Conservation (phyloP, 2,888 invertebrate species). For the Limenitis camilla region DNA sequence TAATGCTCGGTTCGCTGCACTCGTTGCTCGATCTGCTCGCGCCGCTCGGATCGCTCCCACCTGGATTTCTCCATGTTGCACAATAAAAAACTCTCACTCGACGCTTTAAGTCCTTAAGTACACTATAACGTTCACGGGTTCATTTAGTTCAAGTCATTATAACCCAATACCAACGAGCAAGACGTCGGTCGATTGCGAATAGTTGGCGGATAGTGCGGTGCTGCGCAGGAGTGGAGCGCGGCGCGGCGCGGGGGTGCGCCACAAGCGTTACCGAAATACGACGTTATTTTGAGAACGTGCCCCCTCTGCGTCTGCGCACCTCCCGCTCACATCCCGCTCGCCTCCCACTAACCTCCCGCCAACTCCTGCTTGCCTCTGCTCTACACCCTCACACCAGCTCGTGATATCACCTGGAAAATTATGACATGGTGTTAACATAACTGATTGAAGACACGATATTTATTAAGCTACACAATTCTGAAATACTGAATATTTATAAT, state of each 20-base stretch:
- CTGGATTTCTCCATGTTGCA: constrained; percentile 83
- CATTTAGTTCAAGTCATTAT: constrained; percentile 85
- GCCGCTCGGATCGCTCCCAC: constrained; percentile 57
- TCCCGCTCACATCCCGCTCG: constrained; percentile 3
- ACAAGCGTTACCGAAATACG: constrained; percentile 69
- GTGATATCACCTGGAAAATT: too few relatives aligned
- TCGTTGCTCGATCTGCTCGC: constrained; percentile 60
- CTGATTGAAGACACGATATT: too few relatives aligned
- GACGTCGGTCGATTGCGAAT: constrained; percentile 96
- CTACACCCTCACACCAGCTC: too few relatives aligned
- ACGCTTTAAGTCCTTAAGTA: constrained; percentile 60
- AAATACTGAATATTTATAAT: too few relatives aligned
- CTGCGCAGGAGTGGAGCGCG: constrained; percentile 37
- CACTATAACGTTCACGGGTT: constrained; percentile 61
- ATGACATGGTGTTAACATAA: too few relatives aligned
- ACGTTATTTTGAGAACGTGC: constrained; percentile 66
- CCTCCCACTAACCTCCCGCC: too few relatives aligned
- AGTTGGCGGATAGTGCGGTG: constrained; percentile 87
- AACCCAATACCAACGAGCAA: constrained; percentile 84
- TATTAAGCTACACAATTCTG: too few relatives aligned
- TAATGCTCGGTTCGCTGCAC: constrained; percentile 80
- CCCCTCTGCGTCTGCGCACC: constrained; percentile 27
- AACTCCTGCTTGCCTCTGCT: too few relatives aligned
- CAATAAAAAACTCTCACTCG: constrained; percentile 69
- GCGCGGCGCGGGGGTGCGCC: constrained; percentile 51